A percentile compares a stretch with the other conserved stretches of the same genome.
These are phyloP conservation scores for Campylomormyrus tamandua DNA, from an alignment of 2,113 vertebrate species.

Conservation along the genomic window DNA sequence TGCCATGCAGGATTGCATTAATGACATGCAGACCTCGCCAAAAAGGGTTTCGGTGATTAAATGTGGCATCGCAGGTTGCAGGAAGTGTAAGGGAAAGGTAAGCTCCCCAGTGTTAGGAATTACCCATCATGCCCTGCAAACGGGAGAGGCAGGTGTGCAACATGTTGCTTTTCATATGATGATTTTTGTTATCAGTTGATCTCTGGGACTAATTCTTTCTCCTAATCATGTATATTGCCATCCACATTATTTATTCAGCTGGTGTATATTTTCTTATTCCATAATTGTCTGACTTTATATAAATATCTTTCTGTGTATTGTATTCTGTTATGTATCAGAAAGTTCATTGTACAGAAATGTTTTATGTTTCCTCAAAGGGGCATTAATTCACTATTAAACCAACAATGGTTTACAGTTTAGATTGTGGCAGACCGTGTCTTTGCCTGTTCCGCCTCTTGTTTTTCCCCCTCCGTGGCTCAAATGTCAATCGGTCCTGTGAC, in stretches of 20 bases:
- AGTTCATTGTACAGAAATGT: conserved; percentile 24
- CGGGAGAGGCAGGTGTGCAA: background rate
- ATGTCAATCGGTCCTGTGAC: background rate
- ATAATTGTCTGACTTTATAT: conserved; percentile 34
- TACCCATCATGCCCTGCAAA: background rate
- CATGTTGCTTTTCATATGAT: background rate
- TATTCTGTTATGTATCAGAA: conserved; percentile 39
- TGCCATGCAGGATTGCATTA: background rate
- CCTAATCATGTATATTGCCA: conserved; percentile 40
- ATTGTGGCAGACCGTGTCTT: background rate
- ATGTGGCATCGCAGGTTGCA: background rate
- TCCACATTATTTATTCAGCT: conserved; percentile 51
- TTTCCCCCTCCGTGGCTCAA: too few relatives aligned
- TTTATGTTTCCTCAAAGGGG: conserved; percentile 44
- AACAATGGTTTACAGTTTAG: conserved; percentile 24
- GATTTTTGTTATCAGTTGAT: conserved; percentile 28
- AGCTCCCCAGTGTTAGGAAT: background rate
- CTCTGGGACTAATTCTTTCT: conserved; percentile 49
- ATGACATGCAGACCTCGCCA: background rate
- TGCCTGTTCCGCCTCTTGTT: background rate
- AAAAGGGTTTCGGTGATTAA: background rate
- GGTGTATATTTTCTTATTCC: conserved; percentile 38
- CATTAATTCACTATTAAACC: conserved; percentile 52
- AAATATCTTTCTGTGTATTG: conserved; percentile 29
- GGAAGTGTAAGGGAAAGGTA: background rate